Evolutionary conservation across 2,888 invertebrate genomes (phyloP).

Genomic region (Tryphoninae sp.): DNA sequence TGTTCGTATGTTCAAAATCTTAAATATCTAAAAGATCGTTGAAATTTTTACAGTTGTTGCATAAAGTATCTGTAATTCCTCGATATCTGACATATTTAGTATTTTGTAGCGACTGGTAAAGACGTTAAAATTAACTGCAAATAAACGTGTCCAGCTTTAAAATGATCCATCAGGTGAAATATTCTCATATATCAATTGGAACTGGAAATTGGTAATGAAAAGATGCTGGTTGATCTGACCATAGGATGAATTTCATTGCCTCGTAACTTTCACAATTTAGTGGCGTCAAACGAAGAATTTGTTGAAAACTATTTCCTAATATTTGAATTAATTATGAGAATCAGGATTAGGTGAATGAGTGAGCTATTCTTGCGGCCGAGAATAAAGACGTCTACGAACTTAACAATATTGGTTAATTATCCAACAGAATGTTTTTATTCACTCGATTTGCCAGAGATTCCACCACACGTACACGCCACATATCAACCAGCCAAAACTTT

Average conservation of each 20-base stretch:
- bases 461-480: slow-evolving; percentile 7
- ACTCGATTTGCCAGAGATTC: slow-evolving; percentile 36
- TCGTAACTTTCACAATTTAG: slow-evolving; percentile 73
- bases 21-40: no score
- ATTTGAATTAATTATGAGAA: slow-evolving; percentile 70
- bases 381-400: slow-evolving; percentile 65
- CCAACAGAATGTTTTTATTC: slow-evolving; percentile 35
- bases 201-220: slow-evolving; percentile 12
- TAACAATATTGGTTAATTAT: slow-evolving; percentile 28
- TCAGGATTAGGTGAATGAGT: slow-evolving; percentile 70
- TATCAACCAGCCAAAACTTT: not conserved
- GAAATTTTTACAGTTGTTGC: no score
- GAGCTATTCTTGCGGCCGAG: slow-evolving; percentile 74
- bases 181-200: not conserved
- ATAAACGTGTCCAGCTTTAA: no score
- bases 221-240: slow-evolving; percentile 69
- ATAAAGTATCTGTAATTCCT: not conserved
- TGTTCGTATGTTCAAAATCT: no score
- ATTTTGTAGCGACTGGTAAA: no score
- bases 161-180: not conserved
- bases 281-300: slow-evolving; percentile 68
- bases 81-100: no score
- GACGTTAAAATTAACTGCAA: not conserved
- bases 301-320: slow-evolving; percentile 73
- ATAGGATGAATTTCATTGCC: slow-evolving; percentile 74